These are phyloP conservation scores for Tinea pellionella DNA, from an alignment of 2,888 invertebrate species.

Conservation along the genomic window DNA sequence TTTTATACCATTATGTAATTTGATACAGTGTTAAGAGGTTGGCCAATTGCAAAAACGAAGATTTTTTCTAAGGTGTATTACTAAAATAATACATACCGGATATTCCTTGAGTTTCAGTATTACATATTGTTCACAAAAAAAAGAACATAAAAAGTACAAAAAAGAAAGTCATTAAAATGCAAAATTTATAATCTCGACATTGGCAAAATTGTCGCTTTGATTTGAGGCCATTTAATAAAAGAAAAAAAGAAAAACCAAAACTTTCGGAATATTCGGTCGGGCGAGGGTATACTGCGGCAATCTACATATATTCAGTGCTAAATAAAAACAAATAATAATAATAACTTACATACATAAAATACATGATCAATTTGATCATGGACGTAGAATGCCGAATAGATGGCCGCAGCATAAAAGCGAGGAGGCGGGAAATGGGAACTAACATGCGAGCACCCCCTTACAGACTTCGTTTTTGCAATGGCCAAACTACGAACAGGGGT, in stretches of 20 bases:
- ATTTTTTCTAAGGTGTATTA: conserved; percentile 53
- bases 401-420: conserved; percentile 30
- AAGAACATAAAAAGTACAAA: neutral
- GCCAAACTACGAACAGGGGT: conserved; percentile 85
- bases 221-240: too few relatives aligned
- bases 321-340: neutral
- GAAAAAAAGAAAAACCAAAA: conserved; percentile 9
- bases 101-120: conserved; percentile 32
- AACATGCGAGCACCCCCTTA: conserved; percentile 77
- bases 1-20: conserved; percentile 20
- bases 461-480: conserved; percentile 80
- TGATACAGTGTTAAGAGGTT: conserved; percentile 66
- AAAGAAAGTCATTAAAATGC: too few relatives aligned
- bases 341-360: neutral
- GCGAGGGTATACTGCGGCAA: conserved; percentile 13
- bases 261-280: conserved; percentile 14
- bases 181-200: too few relatives aligned
- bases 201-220: too few relatives aligned
- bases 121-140: neutral
- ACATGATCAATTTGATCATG: neutral
- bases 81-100: conserved; percentile 44
- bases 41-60: conserved; percentile 72
- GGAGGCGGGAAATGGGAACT: conserved; percentile 63
- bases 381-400: conserved; percentile 5
- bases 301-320: neutral